phyloP scores from a whole-genome alignment of 2,797 vertebrate species.

The Sebastes steindachneri region DNA sequence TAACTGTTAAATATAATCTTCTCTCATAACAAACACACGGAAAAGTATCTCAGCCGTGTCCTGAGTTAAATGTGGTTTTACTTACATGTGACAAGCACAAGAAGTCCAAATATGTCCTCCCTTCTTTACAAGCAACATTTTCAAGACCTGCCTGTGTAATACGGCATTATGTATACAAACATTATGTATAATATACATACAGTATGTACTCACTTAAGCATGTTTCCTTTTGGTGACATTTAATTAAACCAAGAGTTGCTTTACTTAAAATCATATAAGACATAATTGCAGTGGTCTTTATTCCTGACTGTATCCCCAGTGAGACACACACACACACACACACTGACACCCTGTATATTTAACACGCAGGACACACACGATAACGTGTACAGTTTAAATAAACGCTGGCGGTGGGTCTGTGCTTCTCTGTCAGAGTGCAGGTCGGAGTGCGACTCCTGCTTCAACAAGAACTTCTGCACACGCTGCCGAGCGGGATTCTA shows the following conservation, averaged over 20 bases:
- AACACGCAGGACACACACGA: constrained; percentile 54
- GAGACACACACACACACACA: constrained; percentile 16
- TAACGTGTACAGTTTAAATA: constrained; percentile 66
- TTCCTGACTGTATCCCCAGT: constrained; percentile 29
- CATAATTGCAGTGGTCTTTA: constrained; percentile 13
- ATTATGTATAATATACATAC: not conserved
- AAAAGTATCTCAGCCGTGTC: not conserved
- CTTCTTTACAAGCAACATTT: constrained; percentile 8
- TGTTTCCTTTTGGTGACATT: constrained; percentile 22
- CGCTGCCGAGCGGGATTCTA: constrained; percentile 96
- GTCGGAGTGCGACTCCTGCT: constrained; percentile 98
- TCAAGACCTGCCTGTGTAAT: constrained; percentile 6
- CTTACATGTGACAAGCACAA: not conserved
- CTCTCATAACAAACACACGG: not conserved
- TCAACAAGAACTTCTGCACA: constrained; percentile 99
- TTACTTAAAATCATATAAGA: constrained; percentile 16
- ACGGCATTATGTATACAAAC: not conserved
- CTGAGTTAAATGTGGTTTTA: constrained; percentile 18
- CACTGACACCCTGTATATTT: constrained; percentile 61
- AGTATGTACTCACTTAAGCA: not conserved
- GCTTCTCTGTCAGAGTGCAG: constrained; percentile 92
- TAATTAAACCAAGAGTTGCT: constrained; percentile 31
- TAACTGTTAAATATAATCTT: not conserved
- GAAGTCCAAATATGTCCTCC: constrained; percentile 8
- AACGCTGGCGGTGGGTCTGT: constrained; percentile 65